These are phyloP conservation scores for Spermophilus dauricus DNA, from an alignment of 2,113 vertebrate species.

Conservation along the genomic window DNA sequence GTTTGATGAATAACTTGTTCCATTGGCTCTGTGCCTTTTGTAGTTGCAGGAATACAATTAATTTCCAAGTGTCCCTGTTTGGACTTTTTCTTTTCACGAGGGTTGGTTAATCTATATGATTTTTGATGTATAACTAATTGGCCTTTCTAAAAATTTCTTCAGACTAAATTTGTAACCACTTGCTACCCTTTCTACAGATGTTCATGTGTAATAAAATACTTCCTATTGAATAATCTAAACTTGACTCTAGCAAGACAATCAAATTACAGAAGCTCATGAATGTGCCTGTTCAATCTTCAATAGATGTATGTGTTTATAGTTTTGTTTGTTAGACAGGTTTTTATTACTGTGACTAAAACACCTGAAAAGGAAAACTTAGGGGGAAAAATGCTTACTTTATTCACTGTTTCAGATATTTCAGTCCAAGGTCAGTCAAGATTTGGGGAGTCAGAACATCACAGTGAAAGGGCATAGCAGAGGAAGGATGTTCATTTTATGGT, in stretches of 20 bases:
- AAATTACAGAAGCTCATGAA: neutral
- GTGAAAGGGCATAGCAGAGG: too few relatives aligned
- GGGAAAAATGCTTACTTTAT: too few relatives aligned
- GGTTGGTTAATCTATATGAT: neutral
- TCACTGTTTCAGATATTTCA: too few relatives aligned
- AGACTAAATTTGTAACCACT: neutral
- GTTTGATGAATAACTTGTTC: neutral
- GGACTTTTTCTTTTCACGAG: constrained; percentile 1
- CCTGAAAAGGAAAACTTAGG: too few relatives aligned
- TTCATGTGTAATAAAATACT: neutral
- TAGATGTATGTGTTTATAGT: neutral
- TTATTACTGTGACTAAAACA: too few relatives aligned
- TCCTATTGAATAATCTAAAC: neutral
- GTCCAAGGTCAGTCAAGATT: too few relatives aligned
- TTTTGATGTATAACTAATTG: neutral
- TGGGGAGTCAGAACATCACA: too few relatives aligned
- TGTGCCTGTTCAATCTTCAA: neutral
- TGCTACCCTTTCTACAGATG: neutral
- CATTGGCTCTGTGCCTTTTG: neutral
- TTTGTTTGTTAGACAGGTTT: neutral
- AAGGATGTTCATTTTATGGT: too few relatives aligned
- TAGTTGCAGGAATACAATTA: neutral
- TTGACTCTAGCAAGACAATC: neutral
- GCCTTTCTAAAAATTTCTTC: neutral
- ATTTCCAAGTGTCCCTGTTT: neutral